These are phyloP conservation scores for Danaus plexippus DNA, from an alignment of 1,140 invertebrate species.

Conservation along the genomic window DNA sequence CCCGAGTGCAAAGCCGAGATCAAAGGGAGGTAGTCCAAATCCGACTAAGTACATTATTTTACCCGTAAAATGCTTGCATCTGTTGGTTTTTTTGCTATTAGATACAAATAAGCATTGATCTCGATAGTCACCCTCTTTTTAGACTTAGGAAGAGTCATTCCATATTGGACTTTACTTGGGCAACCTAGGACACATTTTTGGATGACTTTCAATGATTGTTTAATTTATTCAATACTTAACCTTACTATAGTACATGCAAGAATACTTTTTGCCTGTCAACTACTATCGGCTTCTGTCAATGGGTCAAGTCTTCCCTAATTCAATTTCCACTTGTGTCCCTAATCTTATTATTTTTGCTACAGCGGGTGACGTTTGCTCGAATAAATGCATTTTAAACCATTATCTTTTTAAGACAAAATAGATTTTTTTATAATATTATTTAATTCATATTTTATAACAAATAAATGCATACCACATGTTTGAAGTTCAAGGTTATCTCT, in stretches of 20 bases:
- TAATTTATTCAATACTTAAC: constrained; percentile 2
- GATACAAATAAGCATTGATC: constrained; percentile 64
- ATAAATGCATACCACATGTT: no score
- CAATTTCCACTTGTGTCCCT: constrained; percentile 57
- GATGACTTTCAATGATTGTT: no score
- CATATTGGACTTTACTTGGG: constrained; percentile 21
- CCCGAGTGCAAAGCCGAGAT: constrained; percentile 45
- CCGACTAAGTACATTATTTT: constrained; percentile 66
- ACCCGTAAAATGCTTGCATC: constrained; percentile 66
- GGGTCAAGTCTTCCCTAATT: constrained; percentile 62
- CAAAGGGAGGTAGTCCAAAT: constrained; percentile 57
- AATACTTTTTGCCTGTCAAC: constrained; percentile 1
- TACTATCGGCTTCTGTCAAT: constrained; percentile 22
- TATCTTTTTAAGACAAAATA: no score
- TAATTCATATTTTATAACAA: no score
- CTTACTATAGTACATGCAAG: constrained; percentile 5
- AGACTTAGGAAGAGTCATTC: constrained; percentile 3
- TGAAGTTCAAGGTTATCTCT: no score
- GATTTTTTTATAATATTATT: constrained; percentile 5
- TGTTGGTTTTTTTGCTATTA: constrained; percentile 68
- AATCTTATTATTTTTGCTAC: constrained; percentile 59
- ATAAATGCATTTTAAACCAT: no score
- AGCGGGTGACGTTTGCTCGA: constrained; percentile 34
- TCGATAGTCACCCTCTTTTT: constrained; percentile 39
- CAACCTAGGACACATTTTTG: constrained; percentile 14